phyloP scores from a whole-genome alignment of 2,113 vertebrate genomes.

The Notarius lentiginosus region DNA sequence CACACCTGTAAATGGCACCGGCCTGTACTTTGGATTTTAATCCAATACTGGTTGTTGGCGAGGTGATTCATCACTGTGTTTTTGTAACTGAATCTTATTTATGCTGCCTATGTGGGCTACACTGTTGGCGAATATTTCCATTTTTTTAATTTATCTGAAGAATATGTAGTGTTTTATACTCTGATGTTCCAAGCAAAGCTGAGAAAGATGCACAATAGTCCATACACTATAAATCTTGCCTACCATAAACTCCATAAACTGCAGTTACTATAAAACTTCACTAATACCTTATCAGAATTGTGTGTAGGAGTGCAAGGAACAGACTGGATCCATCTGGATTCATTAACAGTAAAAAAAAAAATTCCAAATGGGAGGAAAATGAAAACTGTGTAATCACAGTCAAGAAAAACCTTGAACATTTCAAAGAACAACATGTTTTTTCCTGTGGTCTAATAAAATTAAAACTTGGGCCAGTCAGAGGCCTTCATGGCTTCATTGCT shows the following conservation, averaged over 20 bases:
- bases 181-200: slow-evolving; percentile 18
- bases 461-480: slow-evolving; percentile 72
- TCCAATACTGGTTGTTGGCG: background rate
- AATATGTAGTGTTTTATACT: background rate
- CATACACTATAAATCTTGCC: slow-evolving; percentile 48
- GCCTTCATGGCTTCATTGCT: slow-evolving; percentile 65
- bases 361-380: slow-evolving; percentile 58
- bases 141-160: background rate
- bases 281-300: slow-evolving; percentile 49
- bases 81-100: slow-evolving; percentile 31
- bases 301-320: slow-evolving; percentile 55
- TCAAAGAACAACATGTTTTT: slow-evolving; percentile 83
- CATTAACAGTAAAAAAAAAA: slow-evolving; percentile 69
- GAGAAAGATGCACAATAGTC: slow-evolving; percentile 37
- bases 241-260: slow-evolving; percentile 49
- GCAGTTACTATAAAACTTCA: slow-evolving; percentile 47
- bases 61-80: slow-evolving; percentile 5
- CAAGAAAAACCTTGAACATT: slow-evolving; percentile 73
- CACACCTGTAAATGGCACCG: slow-evolving; percentile 37
- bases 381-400: slow-evolving; percentile 69
- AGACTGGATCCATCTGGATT: slow-evolving; percentile 76
- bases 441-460: slow-evolving; percentile 83
- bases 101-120: background rate
- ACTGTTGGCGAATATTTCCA: background rate
- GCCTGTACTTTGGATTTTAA: slow-evolving; percentile 10